Conservation (phyloP, 2,888 invertebrate genomes). For the Drosophila prolongata region DNA sequence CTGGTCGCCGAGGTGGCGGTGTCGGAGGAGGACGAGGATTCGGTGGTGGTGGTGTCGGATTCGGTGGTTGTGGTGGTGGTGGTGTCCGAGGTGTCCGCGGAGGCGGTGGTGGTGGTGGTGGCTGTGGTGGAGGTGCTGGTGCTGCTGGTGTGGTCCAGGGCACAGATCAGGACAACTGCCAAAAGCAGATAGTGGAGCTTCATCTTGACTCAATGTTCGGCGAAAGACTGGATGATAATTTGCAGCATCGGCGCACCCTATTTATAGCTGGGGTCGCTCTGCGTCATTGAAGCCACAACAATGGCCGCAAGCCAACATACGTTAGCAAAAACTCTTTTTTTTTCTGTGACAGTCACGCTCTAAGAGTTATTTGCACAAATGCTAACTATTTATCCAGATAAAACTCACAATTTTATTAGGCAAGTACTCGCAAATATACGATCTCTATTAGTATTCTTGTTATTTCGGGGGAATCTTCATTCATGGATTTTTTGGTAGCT, state of each 20-base stretch:
- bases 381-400: slow-evolving; percentile 11
- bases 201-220: slow-evolving; percentile 5
- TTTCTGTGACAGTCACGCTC: not conserved
- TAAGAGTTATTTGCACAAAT: slow-evolving; percentile 34
- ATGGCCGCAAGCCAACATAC: slow-evolving; percentile 5
- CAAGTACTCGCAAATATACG: slow-evolving; percentile 2
- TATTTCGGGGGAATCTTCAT: slow-evolving; percentile 19
- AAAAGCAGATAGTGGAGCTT: slow-evolving; percentile 41
- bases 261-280: slow-evolving; percentile 26
- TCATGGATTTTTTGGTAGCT: slow-evolving; percentile 3
- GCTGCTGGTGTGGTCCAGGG: not conserved
- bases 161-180: slow-evolving; percentile 22
- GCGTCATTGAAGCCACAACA: slow-evolving; percentile 29
- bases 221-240: slow-evolving; percentile 1
- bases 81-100: not conserved
- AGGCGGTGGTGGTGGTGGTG: not conserved
- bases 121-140: not conserved
- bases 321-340: not conserved
- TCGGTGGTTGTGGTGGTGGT: not conserved
- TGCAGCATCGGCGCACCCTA: not conserved
- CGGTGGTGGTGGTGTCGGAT: not conserved
- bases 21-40: not conserved
- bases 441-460: not conserved
- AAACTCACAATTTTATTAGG: not conserved
- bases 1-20: slow-evolving; percentile 24